These are phyloP conservation scores for Nipponia nippon DNA, from an alignment of 2,113 vertebrate genomes.

Conservation along the genomic window DNA sequence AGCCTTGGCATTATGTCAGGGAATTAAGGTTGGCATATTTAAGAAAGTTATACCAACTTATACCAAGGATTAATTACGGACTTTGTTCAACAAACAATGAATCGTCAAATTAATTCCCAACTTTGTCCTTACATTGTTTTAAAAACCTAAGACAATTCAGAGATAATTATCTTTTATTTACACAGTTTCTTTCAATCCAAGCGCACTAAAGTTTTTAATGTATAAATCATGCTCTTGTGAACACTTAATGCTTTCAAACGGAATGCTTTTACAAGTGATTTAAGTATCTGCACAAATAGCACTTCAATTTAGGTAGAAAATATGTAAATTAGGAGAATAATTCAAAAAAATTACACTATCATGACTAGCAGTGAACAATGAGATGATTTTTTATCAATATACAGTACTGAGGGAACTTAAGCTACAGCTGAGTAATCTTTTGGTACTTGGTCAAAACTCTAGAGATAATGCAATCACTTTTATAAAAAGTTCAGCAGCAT, in stretches of 20 bases:
- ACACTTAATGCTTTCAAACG: not conserved
- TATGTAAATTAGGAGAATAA: slow-evolving; percentile 10
- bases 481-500: not conserved
- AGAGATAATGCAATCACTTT: slow-evolving; percentile 10
- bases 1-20: not conserved
- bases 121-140: not conserved
- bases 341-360: not conserved
- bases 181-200: not conserved
- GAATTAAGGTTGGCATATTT: not conserved
- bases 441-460: slow-evolving; percentile 10
- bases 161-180: not conserved
- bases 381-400: not conserved
- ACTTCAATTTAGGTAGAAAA: not conserved
- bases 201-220: not conserved
- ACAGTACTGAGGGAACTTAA: not conserved
- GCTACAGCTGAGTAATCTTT: slow-evolving; percentile 21
- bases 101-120: not conserved
- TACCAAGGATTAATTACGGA: not conserved
- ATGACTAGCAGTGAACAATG: not conserved
- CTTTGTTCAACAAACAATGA: not conserved
- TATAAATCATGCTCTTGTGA: not conserved
- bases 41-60: not conserved
- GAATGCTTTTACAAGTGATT: not conserved
- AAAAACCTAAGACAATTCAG: not conserved
- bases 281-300: not conserved